phyloP scores from a whole-genome alignment of 2,113 vertebrate species.

The Hippotragus niger region DNA sequence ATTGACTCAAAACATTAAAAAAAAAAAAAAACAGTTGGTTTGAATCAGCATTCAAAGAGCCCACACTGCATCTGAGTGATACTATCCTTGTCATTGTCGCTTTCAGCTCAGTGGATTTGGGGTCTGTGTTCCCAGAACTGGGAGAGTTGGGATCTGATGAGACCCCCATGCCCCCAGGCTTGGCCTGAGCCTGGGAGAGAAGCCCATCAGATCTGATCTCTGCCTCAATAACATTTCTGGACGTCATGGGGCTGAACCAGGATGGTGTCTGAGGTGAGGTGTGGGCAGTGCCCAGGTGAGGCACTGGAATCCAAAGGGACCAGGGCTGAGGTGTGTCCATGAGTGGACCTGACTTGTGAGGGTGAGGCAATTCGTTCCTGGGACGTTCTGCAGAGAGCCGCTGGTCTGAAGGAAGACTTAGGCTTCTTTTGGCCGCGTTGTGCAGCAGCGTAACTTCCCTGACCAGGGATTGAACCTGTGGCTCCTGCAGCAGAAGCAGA shows the following conservation, averaged over 20 bases:
- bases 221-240: background rate
- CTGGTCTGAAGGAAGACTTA: background rate
- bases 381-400: background rate
- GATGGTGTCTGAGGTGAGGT: background rate
- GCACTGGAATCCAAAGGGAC: background rate
- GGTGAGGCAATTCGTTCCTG: background rate
- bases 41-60: background rate
- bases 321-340: too few relatives aligned
- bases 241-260: background rate
- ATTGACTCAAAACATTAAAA: background rate
- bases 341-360: background rate
- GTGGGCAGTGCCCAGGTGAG: too few relatives aligned
- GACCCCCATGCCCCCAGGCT: background rate
- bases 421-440: fast-evolving
- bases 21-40: background rate
- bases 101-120: background rate
- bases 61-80: background rate
- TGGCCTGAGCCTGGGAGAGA: background rate
- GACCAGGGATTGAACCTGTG: background rate
- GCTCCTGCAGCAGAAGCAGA: background rate
- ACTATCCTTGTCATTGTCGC: background rate
- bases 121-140: background rate
- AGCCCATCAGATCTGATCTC: background rate
- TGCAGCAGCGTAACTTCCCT: background rate
- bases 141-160: background rate